These are phyloP conservation scores for Plodia interpunctella DNA, from an alignment of 1,140 invertebrate species.

Conservation along the genomic window DNA sequence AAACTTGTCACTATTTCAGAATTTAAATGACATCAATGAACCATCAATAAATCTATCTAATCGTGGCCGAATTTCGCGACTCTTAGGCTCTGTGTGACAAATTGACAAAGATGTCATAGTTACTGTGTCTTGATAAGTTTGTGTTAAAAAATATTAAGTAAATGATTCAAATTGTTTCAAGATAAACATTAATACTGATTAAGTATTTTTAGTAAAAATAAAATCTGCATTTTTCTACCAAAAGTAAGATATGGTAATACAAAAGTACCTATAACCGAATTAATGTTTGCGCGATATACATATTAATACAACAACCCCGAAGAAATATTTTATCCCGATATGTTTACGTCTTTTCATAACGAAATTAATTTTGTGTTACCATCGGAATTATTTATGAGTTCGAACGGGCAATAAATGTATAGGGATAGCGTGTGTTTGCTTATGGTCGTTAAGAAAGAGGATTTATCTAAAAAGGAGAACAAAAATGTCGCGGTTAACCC, in stretches of 20 bases:
- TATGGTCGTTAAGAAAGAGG: constrained; percentile 65
- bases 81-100: too few species aligned
- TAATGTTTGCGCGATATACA: background rate
- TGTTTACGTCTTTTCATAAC: constrained; percentile 50
- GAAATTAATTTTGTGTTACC: constrained; percentile 71
- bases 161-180: too few species aligned
- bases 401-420: constrained; percentile 71
- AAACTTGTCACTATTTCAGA: too few species aligned
- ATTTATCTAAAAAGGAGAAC: constrained; percentile 73
- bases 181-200: too few species aligned
- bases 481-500: constrained; percentile 68
- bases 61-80: too few species aligned
- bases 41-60: too few species aligned
- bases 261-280: background rate
- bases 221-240: too few species aligned
- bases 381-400: constrained; percentile 69
- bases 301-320: background rate
- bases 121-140: too few species aligned
- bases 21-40: too few species aligned
- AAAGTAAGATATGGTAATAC: background rate
- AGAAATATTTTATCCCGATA: constrained; percentile 25
- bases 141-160: background rate
- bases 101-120: too few species aligned
- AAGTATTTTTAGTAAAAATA: too few species aligned
- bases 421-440: constrained; percentile 70